A percentile compares a stretch with the other conserved stretches of the same genome.
Evolutionary conservation across 2,113 vertebrate genomes (phyloP).

Genomic region (Poeciliopsis retropinna): DNA sequence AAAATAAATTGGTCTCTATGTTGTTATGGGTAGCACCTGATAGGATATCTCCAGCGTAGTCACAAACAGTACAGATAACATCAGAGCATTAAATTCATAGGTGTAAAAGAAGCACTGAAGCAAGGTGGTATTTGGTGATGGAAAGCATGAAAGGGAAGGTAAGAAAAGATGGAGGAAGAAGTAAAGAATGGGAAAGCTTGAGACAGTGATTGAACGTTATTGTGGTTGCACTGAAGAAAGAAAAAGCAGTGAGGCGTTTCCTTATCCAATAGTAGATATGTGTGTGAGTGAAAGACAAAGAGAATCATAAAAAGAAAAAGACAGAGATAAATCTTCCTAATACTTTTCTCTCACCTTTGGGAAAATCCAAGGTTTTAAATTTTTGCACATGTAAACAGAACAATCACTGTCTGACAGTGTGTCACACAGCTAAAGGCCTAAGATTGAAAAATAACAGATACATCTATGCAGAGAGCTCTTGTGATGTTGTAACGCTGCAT

Average conservation of each 20-base stretch:
- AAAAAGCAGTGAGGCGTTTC: conserved; percentile 42
- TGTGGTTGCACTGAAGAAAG: conserved; percentile 41
- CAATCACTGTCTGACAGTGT: not conserved
- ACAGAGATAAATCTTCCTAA: conserved; percentile 20
- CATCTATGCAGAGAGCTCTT: not conserved
- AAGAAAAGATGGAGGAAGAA: conserved; percentile 26
- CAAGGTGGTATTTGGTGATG: conserved; percentile 9
- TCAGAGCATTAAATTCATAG: not conserved
- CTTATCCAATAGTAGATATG: conserved; percentile 34
- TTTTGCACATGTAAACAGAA: conserved; percentile 7
- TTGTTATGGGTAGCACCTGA: no score
- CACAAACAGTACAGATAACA: conserved; percentile 9
- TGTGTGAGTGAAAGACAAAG: conserved; percentile 13
- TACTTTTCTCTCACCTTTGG: conserved; percentile 1
- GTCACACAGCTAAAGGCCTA: not conserved
- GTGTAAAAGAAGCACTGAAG: conserved; percentile 3
- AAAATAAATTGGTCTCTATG: no score
- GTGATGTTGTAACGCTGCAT: not conserved
- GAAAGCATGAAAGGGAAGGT: conserved; percentile 34
- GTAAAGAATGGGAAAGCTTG: conserved; percentile 6
- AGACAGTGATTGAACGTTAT: conserved; percentile 65
- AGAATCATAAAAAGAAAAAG: conserved; percentile 2
- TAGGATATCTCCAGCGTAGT: not conserved
- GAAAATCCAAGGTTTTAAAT: not conserved
- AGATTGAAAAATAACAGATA: not conserved